Base-by-base conservation (phyloP, 1,140 invertebrate species). In the Sesamia nonagrioides region DNA sequence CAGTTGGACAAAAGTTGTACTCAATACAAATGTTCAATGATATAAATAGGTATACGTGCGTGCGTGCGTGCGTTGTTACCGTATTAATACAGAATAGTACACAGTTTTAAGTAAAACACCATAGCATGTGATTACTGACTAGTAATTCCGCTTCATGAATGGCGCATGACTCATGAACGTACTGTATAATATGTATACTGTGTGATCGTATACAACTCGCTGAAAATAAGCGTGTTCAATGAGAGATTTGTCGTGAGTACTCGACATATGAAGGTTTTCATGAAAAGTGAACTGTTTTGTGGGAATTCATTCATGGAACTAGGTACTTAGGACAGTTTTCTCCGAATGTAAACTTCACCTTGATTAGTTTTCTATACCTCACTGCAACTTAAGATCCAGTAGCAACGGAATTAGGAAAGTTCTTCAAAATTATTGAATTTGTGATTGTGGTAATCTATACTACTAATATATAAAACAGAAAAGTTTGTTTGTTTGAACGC, bases 111-210 rank as follows among this genome's bases (percentile, higher is more conserved):
- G 60, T 63, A 42, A 63, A 18, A 18, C 37, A n/a, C 7, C 35
- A 42, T 42, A 7, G 60, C 37, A 42, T 66, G 61, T 48, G 63
- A 48, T 11, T 48, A 4, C n/a, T n/a, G n/a, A n/a, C n/a, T n/a
- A n/a, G 56, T 18, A 52, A 71, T 71, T 52, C 27, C 4, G 17
- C 6, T 71, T 71, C 68, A 71, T 71, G 68, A 71, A 71, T 71
- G 68, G 68, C 48, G 68, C 48, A 35, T 71, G 68, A 71, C 27
- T 71, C 68, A 71, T 54, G 68, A 4, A n/a, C n/a, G n/a, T n/a
- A n/a, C n/a, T n/a, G n/a, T n/a, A n/a, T n/a, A n/a, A n/a, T n/a
- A n/a, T n/a, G n/a, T n/a, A n/a, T n/a, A n/a, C n/a, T n/a, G n/a
- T n/a, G n/a, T 8, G 37, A 40, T 1, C 48, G 45, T 54, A 50